Evolutionary conservation across 2,888 invertebrate genomes (phyloP).

Genomic region (Caenorhabditis doughertyi): DNA sequence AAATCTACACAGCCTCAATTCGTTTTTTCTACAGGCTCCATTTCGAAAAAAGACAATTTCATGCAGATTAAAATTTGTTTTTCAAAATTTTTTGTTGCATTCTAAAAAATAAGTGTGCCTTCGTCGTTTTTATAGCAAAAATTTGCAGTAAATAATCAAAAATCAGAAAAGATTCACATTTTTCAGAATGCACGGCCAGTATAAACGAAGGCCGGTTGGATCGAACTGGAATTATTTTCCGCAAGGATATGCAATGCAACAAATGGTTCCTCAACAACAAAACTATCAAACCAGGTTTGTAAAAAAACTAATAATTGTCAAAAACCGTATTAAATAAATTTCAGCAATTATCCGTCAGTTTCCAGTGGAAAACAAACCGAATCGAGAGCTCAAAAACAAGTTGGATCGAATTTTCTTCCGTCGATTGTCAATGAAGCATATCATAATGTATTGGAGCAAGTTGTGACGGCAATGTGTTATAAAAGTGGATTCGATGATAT

Average conservation of each 20-base stretch:
- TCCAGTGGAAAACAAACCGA: slow-evolving; percentile 8
- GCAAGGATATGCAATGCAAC: slow-evolving; percentile 10
- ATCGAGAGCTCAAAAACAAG: slow-evolving; percentile 58
- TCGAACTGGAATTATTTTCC: not conserved
- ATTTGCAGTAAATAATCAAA: too few relatives aligned
- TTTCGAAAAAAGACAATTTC: too few relatives aligned
- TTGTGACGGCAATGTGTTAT: slow-evolving; percentile 51
- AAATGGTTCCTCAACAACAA: not conserved
- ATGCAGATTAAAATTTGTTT: too few relatives aligned
- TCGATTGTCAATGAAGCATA: slow-evolving; percentile 62
- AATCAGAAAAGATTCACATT: slow-evolving; percentile 4
- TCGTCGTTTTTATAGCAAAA: too few relatives aligned
- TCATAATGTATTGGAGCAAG: slow-evolving; percentile 61
- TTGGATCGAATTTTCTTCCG: slow-evolving; percentile 55
- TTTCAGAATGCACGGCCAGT: slow-evolving; percentile 24
- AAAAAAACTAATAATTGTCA: not conserved
- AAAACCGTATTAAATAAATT: too few relatives aligned
- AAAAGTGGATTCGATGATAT: slow-evolving; percentile 57
- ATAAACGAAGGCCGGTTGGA: not conserved
- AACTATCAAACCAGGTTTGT: not conserved
- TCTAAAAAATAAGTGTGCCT: not conserved
- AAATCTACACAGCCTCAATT: not conserved
- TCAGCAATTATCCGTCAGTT: not conserved
- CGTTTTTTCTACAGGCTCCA: too few relatives aligned
- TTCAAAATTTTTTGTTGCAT: not conserved